Percentiles rank a stretch among this genome's conserved stretches.
These are phyloP conservation scores for Tanaodytes sp. DNA, from an alignment of 2,888 invertebrate species.

Conservation along the genomic window DNA sequence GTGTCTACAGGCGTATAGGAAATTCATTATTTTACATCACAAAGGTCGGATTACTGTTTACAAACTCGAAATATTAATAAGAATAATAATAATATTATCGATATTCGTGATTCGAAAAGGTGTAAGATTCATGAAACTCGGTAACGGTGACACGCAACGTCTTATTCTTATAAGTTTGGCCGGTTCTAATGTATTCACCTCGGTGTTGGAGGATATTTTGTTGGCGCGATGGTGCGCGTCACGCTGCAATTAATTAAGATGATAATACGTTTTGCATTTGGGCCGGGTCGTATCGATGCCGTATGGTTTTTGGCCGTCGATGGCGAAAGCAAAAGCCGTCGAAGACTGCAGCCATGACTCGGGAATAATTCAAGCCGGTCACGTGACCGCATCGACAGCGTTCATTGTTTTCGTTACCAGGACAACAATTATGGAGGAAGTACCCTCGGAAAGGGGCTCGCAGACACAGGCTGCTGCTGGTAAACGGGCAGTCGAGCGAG, in stretches of 20 bases:
- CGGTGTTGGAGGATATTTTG: conserved; percentile 10
- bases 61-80: too few relatives aligned
- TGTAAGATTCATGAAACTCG: too few relatives aligned
- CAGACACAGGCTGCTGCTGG: conserved; percentile 48
- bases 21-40: too few relatives aligned
- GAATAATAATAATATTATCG: too few relatives aligned
- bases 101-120: too few relatives aligned
- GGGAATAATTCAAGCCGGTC: conserved; percentile 60
- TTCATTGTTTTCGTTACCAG: conserved; percentile 60
- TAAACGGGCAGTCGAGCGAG: conserved; percentile 52
- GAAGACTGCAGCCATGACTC: conserved; percentile 52
- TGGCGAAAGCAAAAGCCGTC: conserved; percentile 36
- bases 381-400: conserved; percentile 55
- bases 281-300: conserved; percentile 28
- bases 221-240: conserved; percentile 51
- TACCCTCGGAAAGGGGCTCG: conserved; percentile 55
- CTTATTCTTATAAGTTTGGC: conserved; percentile 1
- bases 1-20: too few relatives aligned
- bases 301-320: conserved; percentile 36
- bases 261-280: conserved; percentile 43
- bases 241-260: conserved; percentile 54
- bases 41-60: too few relatives aligned
- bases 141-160: too few relatives aligned
- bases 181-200: conserved; percentile 19
- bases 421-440: conserved; percentile 59